Base-by-base conservation (phyloP, 2,888 invertebrate genomes). In the Dolichomitus sp. region DNA sequence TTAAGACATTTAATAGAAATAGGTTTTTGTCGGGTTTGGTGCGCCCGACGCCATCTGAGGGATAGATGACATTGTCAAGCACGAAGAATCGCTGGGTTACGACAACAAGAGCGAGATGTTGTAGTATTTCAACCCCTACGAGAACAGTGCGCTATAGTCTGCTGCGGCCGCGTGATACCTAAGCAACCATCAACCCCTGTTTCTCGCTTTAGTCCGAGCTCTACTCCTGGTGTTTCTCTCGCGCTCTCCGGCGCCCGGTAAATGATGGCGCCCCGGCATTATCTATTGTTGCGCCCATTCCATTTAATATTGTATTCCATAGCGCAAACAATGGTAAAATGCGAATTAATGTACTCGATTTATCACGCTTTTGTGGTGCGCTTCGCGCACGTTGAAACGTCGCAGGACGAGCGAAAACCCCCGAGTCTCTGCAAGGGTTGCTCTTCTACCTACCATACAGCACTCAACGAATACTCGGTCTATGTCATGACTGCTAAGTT, bases 311-410 rank as follows among this genome's bases (percentile, higher is more conserved):
- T 93, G 93, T 92, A 93, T 92, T 93, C 92, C 91, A 90, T 89
- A 92, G 90, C 91, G 90, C 93, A 93, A 93, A 93, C 93, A 93
- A 93, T 92, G 93, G 92, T 92, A 93, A 93, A 93, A 93, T 92
- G 91, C 93, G 92, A 93, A 93, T 93, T 93, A 93, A 93, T 93
- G 93, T 91, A 90, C 89, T 90, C 93, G 89, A 93, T 93, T 93
- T 93, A 92, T 93, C 93, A 93, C 93, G 92, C 93, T 93, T 93
- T 93, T 93, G 92, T 93, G 89, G 89, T 87, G 87, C 81, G 63
- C 19, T 33, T 82, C 90, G 90, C 89, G 90, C 91, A 89, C 88
- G 86, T 48, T 84, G 90, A 90, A 89, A 90, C 88, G 85, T 89
- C 88, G 85, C 86, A 86, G 84, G 85, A 70, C 69, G 69, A 77